These are phyloP conservation scores for Acropternis orthonyx DNA, from an alignment of 2,797 vertebrate genomes.

Conservation along the genomic window DNA sequence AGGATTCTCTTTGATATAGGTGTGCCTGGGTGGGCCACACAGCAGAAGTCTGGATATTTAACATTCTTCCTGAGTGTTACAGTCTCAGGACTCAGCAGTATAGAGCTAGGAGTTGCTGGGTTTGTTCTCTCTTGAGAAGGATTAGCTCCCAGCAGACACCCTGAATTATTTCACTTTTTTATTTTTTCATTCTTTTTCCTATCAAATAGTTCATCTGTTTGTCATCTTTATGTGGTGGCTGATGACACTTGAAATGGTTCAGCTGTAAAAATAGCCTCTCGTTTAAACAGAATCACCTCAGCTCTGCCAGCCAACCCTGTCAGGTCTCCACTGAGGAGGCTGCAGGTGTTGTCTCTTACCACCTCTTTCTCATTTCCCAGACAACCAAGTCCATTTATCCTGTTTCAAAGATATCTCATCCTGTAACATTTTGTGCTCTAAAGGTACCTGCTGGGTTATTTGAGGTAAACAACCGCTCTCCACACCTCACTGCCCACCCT, in stretches of 20 bases:
- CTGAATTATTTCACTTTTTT: conserved; percentile 15
- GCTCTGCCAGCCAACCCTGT: neutral
- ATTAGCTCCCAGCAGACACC: neutral
- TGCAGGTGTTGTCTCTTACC: neutral
- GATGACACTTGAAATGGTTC: neutral
- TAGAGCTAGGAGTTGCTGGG: neutral
- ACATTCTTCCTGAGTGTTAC: neutral
- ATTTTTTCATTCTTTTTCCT: conserved; percentile 8
- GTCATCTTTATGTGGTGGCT: neutral
- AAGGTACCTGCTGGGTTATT: neutral
- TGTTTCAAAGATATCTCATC: neutral
- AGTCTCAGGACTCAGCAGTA: neutral
- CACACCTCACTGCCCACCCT: neutral
- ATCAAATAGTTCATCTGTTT: neutral
- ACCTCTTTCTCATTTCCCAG: neutral
- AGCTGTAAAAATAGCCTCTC: neutral
- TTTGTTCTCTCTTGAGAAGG: neutral
- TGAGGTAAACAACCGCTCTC: conserved; percentile 4
- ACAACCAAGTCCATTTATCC: neutral
- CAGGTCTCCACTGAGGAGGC: neutral
- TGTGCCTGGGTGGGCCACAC: neutral
- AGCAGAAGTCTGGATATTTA: neutral
- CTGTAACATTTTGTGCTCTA: neutral
- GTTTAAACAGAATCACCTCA: neutral
- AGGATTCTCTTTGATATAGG: neutral